phyloP scores from a whole-genome alignment of 2,797 vertebrate genomes.

The Centroberyx gerrardi region DNA sequence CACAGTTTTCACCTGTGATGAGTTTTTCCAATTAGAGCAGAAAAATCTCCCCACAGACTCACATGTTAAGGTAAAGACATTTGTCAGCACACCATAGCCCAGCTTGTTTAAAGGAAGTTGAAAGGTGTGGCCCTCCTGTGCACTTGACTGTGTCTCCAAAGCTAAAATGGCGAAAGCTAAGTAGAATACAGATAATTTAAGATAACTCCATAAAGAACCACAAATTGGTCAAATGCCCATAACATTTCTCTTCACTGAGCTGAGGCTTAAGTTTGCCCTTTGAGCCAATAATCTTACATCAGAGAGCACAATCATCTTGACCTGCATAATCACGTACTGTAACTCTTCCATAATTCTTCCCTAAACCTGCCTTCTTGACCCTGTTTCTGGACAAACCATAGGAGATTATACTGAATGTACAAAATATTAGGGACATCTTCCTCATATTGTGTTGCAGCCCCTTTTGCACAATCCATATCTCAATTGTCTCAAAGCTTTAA shows the following conservation, averaged over 20 bases:
- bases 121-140: conserved; percentile 1
- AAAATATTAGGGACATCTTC: not conserved
- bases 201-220: not conserved
- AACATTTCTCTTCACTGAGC: not conserved
- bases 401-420: not conserved
- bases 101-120: not conserved
- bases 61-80: not conserved
- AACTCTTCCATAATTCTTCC: not conserved
- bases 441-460: too few species aligned
- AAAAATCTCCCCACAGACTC: conserved; percentile 5
- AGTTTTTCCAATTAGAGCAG: too few species aligned
- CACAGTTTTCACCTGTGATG: too few species aligned
- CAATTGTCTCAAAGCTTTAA: too few species aligned
- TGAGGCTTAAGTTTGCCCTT: conserved; percentile 29
- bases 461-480: too few species aligned
- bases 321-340: conserved; percentile 13
- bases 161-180: too few species aligned
- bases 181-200: not conserved
- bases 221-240: not conserved
- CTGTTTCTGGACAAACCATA: not conserved
- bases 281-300: conserved; percentile 21
- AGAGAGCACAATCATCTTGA: conserved; percentile 21
- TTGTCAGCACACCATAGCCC: conserved; percentile 4
- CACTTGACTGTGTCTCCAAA: conserved; percentile 6
- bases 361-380: not conserved